These are phyloP conservation scores for Sorex araneus DNA, from an alignment of 2,113 vertebrate genomes.

Conservation along the genomic window DNA sequence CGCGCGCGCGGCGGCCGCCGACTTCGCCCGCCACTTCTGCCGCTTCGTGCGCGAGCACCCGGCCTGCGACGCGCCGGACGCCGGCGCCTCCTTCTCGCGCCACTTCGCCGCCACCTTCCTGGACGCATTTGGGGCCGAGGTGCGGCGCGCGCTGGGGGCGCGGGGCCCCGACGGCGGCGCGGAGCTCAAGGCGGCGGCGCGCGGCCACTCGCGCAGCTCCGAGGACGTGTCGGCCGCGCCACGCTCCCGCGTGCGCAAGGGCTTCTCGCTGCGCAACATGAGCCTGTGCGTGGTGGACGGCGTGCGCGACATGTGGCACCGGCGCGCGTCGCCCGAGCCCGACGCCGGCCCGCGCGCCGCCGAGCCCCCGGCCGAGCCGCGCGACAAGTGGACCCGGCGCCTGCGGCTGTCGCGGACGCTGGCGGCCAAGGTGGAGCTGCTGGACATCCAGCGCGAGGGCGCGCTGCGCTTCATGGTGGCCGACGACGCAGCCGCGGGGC, in stretches of 20 bases:
- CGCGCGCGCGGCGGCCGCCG: slow-evolving; percentile 94
- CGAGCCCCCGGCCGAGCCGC: slow-evolving; percentile 27
- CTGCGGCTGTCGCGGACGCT: slow-evolving; percentile 93
- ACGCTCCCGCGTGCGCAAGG: slow-evolving; percentile 94
- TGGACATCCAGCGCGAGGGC: slow-evolving; percentile 98
- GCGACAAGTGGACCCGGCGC: slow-evolving; percentile 91
- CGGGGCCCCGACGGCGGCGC: slow-evolving; percentile 89
- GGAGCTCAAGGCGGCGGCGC: slow-evolving; percentile 90
- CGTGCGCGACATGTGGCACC: slow-evolving; percentile 98
- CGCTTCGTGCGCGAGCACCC: slow-evolving; percentile 97
- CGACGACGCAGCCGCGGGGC: slow-evolving; percentile 95
- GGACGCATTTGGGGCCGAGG: slow-evolving; percentile 94
- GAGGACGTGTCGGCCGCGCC: slow-evolving; percentile 93
- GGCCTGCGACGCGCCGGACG: slow-evolving; percentile 95
- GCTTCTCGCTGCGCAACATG: slow-evolving; percentile 98
- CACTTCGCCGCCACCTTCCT: slow-evolving; percentile 96
- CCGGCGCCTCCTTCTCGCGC: slow-evolving; percentile 95
- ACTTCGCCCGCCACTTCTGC: slow-evolving; percentile 97
- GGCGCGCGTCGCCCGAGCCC: slow-evolving; percentile 94
- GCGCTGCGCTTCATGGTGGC: slow-evolving; percentile 97
- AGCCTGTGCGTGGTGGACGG: slow-evolving; percentile 98
- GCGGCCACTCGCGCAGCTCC: slow-evolving; percentile 96
- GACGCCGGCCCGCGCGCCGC: slow-evolving; percentile 63
- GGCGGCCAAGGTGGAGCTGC: slow-evolving; percentile 93
- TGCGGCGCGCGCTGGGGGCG: slow-evolving; percentile 93